Evolutionary conservation across 2,797 vertebrate species (phyloP), one percentile per base, ranked within the genome.

Genomic region (Sphenopsis melanotis): DNA sequence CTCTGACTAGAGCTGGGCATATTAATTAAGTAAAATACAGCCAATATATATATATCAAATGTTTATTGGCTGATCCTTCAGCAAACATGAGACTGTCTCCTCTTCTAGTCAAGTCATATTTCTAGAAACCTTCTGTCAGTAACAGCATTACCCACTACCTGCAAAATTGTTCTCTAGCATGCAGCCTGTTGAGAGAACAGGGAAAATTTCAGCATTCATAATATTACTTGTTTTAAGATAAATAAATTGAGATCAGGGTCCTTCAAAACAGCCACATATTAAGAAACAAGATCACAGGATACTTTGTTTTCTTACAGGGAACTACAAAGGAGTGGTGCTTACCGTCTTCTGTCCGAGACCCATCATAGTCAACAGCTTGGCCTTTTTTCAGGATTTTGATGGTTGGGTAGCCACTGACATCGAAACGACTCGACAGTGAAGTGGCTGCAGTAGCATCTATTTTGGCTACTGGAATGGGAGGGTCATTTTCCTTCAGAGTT

Each of bases 351-450:
- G 98, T 98, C 68, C 99, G 96, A n/a, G 98, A 98, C 72, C 99
- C 99, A 0, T 99, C 99, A 3, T 99, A 99, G 88, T 99, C 99
- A 78, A 99, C 96, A 8, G 99, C 87, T 53, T 99, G 98, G 9
- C 99, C 99, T 24, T 99, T 99, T 92, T 99, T 99, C 44, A 99
- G 93, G 92, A 99, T 99, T 98, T 99, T 99, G 93, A 99, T 98
- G 90, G 99, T 99, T 85, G 99, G 99, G 90, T 99, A 99, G 22
- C 99, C 99, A 7, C 98, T 98, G 91, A 99, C 98, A 0, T 99
- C 99, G 61, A 99, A 99, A 89, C 97, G 98, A 95, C 97, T 97
- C 3, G 98, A 98, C 46, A 99, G 26, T 0, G 74, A 82, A 12
- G 92, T 98, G 18, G 99, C 98, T 37, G 97, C 94, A 6, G 99